Percentiles rank a stretch among this genome's conserved stretches.
phyloP scores from a whole-genome alignment of 2,113 vertebrate species.

The Colinus virginianus region DNA sequence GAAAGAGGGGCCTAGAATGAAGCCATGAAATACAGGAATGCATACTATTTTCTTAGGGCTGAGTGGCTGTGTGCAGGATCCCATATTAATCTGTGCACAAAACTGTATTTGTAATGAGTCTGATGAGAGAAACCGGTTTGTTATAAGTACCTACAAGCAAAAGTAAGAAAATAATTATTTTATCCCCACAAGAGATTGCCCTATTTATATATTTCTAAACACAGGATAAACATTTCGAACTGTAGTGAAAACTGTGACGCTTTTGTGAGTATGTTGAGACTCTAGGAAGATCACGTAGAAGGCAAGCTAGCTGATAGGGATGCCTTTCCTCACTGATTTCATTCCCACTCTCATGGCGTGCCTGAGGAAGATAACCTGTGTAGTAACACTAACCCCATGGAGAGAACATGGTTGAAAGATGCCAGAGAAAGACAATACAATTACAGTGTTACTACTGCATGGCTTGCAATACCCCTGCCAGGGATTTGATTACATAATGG shows the following conservation, averaged over 20 bases:
- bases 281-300: background rate
- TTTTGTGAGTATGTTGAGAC: background rate
- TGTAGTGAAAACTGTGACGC: background rate
- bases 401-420: background rate
- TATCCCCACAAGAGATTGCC: background rate
- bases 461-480: background rate
- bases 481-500: background rate
- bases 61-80: fast-evolving
- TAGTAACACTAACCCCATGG: background rate
- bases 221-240: background rate
- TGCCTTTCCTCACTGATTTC: background rate
- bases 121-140: background rate
- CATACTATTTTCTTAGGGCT: background rate
- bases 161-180: background rate
- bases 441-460: background rate
- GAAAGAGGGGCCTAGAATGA: background rate
- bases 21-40: background rate
- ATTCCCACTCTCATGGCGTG: background rate
- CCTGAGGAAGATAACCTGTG: background rate
- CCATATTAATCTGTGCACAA: background rate
- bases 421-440: background rate
- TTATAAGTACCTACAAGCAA: background rate
- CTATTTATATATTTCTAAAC: background rate
- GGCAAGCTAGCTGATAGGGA: background rate
- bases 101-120: fast-evolving